Percentiles rank a stretch among this genome's conserved stretches.
These are phyloP conservation scores for Hymenopus coronatus DNA, from an alignment of 2,888 invertebrate species.

Conservation along the genomic window DNA sequence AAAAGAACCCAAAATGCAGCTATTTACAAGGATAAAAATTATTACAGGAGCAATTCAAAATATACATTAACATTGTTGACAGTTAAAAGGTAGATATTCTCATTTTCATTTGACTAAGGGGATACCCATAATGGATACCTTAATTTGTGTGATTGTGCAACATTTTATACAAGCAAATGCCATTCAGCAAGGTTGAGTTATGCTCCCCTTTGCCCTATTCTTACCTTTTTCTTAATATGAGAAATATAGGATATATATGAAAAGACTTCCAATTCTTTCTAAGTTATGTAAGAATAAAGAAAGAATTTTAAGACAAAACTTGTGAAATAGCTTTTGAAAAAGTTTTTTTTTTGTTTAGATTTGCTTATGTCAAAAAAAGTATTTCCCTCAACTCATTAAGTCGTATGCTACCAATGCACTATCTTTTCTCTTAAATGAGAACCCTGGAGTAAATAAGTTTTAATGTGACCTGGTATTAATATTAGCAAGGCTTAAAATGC, in stretches of 20 bases:
- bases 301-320: background rate
- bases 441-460: background rate
- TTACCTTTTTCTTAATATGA: background rate
- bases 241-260: background rate
- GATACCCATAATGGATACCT: background rate
- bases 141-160: background rate
- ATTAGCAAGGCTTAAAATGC: background rate
- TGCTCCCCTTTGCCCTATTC: background rate
- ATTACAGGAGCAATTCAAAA: background rate
- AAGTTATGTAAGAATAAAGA: background rate
- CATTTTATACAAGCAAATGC: background rate
- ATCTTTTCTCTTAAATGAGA: background rate
- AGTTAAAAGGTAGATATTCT: background rate
- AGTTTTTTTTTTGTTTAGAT: background rate
- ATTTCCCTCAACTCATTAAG: background rate
- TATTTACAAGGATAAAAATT: too few relatives aligned
- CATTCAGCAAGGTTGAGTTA: background rate
- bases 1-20: too few relatives aligned
- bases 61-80: background rate
- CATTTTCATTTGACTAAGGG: background rate
- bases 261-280: background rate
- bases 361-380: background rate
- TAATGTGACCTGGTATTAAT: background rate
- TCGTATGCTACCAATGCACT: background rate
- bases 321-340: background rate